Conservation (phyloP, 2,113 vertebrate species). For the Ancistrus triradiatus region DNA sequence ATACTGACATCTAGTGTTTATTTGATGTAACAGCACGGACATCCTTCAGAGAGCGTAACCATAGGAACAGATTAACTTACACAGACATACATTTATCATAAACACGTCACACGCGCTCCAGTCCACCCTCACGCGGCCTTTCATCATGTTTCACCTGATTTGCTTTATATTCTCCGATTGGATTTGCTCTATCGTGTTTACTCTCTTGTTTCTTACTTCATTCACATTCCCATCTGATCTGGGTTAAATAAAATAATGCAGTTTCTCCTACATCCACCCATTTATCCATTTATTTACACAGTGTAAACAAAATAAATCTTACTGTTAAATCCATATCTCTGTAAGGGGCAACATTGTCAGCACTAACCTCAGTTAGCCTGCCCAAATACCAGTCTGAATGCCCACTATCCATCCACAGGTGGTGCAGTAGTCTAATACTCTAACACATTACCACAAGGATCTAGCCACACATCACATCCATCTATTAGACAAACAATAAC, state of each 20-base stretch:
- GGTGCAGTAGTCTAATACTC: no score
- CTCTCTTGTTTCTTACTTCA: not conserved
- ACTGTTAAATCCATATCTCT: not conserved
- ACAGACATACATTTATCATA: conserved; percentile 11
- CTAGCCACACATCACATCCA: no score
- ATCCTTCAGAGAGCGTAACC: conserved; percentile 25
- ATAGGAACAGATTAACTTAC: conserved; percentile 66
- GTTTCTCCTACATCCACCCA: not conserved
- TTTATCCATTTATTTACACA: not conserved
- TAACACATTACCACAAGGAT: no score
- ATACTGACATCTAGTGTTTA: conserved; percentile 57
- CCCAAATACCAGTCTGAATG: no score
- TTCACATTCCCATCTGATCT: no score
- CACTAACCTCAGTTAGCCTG: no score
- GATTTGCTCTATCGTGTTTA: not conserved
- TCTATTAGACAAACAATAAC: no score
- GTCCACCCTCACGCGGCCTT: not conserved
- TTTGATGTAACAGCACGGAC: conserved; percentile 17
- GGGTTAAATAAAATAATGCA: not conserved
- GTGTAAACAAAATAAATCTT: not conserved
- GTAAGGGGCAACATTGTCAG: no score
- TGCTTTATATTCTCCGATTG: not conserved
- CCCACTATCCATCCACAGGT: no score
- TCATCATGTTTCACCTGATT: not conserved
- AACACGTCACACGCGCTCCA: not conserved